These are phyloP conservation scores for Eudyptes chrysolophus DNA, from an alignment of 2,113 vertebrate genomes.

Conservation along the genomic window DNA sequence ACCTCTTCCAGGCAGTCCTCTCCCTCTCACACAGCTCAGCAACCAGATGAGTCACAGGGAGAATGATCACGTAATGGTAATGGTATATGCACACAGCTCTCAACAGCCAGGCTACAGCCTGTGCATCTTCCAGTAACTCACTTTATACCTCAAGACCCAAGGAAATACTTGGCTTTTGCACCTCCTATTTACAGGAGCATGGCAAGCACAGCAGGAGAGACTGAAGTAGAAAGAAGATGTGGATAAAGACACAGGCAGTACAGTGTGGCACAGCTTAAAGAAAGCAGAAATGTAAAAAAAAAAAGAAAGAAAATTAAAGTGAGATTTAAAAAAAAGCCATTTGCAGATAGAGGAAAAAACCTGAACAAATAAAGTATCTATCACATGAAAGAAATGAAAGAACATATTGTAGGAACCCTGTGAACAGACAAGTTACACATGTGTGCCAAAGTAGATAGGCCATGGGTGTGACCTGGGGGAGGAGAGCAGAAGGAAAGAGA, in stretches of 20 bases:
- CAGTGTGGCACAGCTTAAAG: not conserved
- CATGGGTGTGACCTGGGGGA: not conserved
- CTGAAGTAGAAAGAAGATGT: not conserved
- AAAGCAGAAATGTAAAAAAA: not conserved
- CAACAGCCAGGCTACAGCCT: not conserved
- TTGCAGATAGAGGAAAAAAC: not conserved
- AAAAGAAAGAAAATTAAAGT: not conserved
- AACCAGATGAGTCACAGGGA: not conserved
- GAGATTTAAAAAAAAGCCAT: not conserved
- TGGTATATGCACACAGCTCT: not conserved
- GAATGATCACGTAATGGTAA: not conserved
- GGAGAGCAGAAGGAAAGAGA: not conserved
- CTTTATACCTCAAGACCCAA: not conserved
- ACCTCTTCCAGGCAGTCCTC: not conserved
- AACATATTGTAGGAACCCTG: not conserved
- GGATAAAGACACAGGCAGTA: not conserved
- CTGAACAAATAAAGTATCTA: not conserved
- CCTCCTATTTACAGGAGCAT: not conserved
- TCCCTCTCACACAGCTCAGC: not conserved
- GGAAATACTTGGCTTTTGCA: not conserved
- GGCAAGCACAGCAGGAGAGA: not conserved
- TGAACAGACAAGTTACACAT: not conserved
- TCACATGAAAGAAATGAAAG: not conserved
- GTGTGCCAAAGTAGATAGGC: not conserved
- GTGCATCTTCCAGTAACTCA: not conserved